Evolutionary conservation across 35 echinoderm and acorn worm genomes (phyloP), one percentile per base, ranked within the genome.

Genomic region (Lytechinus variegatus): DNA sequence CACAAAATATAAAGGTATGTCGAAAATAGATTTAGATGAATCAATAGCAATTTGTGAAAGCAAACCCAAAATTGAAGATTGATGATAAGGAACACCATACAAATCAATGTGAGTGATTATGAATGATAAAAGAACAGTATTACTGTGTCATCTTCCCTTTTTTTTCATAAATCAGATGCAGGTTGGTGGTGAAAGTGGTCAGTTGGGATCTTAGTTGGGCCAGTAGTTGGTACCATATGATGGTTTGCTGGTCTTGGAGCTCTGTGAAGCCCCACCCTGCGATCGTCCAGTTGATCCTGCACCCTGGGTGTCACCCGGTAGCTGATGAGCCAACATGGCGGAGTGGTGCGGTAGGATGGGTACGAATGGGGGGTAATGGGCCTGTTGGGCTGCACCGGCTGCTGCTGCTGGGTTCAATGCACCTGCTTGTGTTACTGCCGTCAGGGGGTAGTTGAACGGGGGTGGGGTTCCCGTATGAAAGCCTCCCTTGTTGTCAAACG

Each of bases 391-490:
- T 57, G 52, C 92, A 28, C 92, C 92, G 27, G 55, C 92, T 9
- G n/a, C n/a, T n/a, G n/a, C n/a, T n/a, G 96, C 96, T 55, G 97
- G 96, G 87, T 97, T 97, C 92, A 98, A 28, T 21, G 95, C 95
- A 21, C 98, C 98, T 54, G 92, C 97, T 79, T 98, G 98, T 44
- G 95, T 97, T 6, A 95, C 98, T 7, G 96, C 96, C 29, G 98
- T 96, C 94, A 99, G 91, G 13, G 96, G 96, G 90, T 97, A 96
- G 92, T 97, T 98, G 97, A 98, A 98, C 54, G 97, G 97, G 33
- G 98, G 98, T 24, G 98, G 98, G 71, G 98, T 98, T 86, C 97
- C 97, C 9, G 97, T 97, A 72, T 99, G 98, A 95, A 96, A 98
- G 57, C 97, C 96, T 94, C 97, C 96, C 95, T 99, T 98, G 27